Base-by-base conservation (phyloP, 2,113 vertebrate genomes). In the Syngnathoides biaculeatus region DNA sequence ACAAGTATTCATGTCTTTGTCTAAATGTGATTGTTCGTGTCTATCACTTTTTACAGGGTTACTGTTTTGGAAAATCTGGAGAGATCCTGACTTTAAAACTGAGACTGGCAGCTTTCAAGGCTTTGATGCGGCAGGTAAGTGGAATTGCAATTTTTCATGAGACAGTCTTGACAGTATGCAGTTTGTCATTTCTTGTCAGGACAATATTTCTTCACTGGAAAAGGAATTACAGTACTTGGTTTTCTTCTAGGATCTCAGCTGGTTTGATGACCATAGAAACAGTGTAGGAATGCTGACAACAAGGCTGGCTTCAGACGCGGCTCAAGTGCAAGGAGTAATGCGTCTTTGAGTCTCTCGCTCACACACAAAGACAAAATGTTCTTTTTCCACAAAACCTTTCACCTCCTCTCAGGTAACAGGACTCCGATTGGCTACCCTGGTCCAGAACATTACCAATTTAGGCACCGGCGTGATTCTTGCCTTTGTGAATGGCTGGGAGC, bases 111-210 rank as follows among this genome's bases (percentile, higher is more conserved):
- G 95, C 94, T 58, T 98, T 99, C 72, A 95, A 91, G 83, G 89
- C 96, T 30, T 98, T 99, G 93, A 91, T 98, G 80, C 94, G 94
- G 92, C 96, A 99, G 94, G 97, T 97, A 84, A 69, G 89, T 74
- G 27, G 26, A 6, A 3, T 14, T 5, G 22, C 8, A 35, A 13
- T 8, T n/a, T 27, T 17, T n/a, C 57, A 4, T 2, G 27, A 11
- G 30, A 38, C 57, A 20, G 22, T 55, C 22, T 15, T 13, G 10
- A 9, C 45, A 48, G 14, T 19, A 19, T 27, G 0, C 55, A 40
- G 8, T n/a, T n/a, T 40, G 0, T 53, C 15, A 19, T 66, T 65
- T 42, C 48, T 52, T 52, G 48, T 52, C 48, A 22, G n/a, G 45
- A 19, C 15, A 47, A 47, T 52, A 52, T 52, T 52, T 22, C 20